Base-by-base conservation (phyloP, 2,888 invertebrate species). In the Thereva unica region DNA sequence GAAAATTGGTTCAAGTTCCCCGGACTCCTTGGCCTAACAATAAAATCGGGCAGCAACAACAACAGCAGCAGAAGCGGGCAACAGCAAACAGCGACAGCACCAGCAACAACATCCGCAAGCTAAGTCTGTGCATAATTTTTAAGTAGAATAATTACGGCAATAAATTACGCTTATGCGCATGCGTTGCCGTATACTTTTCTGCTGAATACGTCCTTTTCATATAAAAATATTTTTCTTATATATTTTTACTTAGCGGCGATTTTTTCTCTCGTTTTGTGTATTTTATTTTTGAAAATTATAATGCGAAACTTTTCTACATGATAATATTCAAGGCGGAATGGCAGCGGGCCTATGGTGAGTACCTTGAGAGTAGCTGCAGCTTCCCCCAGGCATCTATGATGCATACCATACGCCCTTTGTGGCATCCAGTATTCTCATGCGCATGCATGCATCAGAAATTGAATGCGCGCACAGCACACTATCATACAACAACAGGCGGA, bases 81-180 rank as follows among this genome's bases (percentile, higher is more conserved):
- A 47, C 38, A 41, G 9, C 7, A 9, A 42, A 5, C 50, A 50
- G 35, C 50, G 23, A 23, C 23, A 23, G 23, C 47, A 4, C 10
- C 54, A 64, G 55, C 64, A 54, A 54, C 45, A 64, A 47, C 64
- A 47, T 38, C 64, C 64, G 44, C 45, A 47, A 61, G 64, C 63
- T 63, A 63, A 53, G 54, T 53, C 66, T 67, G 59, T 59, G 69
- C 66, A 69, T 69, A 69, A 69, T 69, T 69, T 69, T 69, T 67
- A 67, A 69, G 67, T 66, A 69, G 66, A 69, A 69, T 69, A 69
- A 69, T 69, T 69, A 69, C 66, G 66, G 69, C 64, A 66, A 69
- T 69, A 69, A 69, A 69, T 69, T 66, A 67, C 57, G 57, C 61
- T 69, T 64, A 67, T 69, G 65, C 63, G 56, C 69, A 64, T 66